Evolutionary conservation across 1,140 invertebrate genomes (phyloP), one percentile per base, ranked within the genome.

Genomic region (Euschistus heros): DNA sequence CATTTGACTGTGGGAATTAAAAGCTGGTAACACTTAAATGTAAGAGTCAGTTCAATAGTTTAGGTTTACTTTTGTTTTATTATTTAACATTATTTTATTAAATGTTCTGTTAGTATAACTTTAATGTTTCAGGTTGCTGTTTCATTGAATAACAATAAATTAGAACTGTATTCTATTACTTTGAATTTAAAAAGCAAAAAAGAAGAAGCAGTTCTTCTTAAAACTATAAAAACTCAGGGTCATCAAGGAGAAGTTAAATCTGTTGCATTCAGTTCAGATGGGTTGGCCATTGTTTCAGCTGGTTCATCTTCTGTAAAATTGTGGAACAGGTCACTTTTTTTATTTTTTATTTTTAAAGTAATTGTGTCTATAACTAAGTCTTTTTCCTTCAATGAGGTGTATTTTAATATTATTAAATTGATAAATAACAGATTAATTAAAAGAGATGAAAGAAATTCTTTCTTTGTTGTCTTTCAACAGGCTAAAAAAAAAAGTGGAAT

Each of bases 261-360:
- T 42, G 76, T 98, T 17, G 83, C 84, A 60, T 95, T 98, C 72
- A 95, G 91, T 74, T 92, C 91, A 22, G 94, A 98, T 75, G 91
- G 89, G 73, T 78, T 91, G 47, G 88, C 88, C 6, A 82, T 96
- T 68, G 81, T 89, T 18, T 91, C 94, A 0, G 92, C 86, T 0
- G 89, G 92, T 72, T 84, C 81, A 5, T 92, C 97, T 70, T 85
- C 86, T 22, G 77, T 97, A 6, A 97, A 97, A 80, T 79, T 97
- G 47, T 98, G 95, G 95, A 95, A 94, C 73, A 86, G 92, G 82
- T 91, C 77, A 66, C 7, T 33, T 55, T 59, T 24, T 18, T 22
- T 18, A 13, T 55, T 55, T 55, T 55, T 22, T 15, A 55, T 22
- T 55, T 22, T 24, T 37, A 17, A 63, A n/a, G n/a, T n/a, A n/a